phyloP scores from a whole-genome alignment of 2,113 vertebrate genomes.

The Onychostoma macrolepis region DNA sequence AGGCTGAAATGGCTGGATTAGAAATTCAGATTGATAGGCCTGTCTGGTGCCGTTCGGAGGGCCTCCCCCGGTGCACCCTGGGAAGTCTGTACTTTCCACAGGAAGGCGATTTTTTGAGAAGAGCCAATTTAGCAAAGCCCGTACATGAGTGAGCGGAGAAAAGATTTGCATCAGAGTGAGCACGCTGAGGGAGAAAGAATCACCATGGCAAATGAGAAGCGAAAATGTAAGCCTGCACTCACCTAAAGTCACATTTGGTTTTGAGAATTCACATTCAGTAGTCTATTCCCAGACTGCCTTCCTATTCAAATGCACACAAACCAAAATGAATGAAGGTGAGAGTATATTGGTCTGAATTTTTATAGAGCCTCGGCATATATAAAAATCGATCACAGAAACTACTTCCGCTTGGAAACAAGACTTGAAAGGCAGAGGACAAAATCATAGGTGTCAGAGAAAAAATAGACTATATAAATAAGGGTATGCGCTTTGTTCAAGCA shows the following conservation, averaged over 20 bases:
- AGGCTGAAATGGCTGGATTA: constrained; percentile 55
- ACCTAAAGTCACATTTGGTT: constrained; percentile 24
- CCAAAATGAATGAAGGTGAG: neutral
- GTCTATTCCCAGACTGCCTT: constrained; percentile 24
- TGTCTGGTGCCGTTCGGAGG: constrained; percentile 22
- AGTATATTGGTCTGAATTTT: constrained; percentile 30
- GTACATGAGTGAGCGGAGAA: constrained; percentile 10
- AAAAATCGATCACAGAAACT: constrained; percentile 13
- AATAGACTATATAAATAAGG: neutral
- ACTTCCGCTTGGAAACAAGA: neutral
- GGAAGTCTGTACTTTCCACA: constrained; percentile 42
- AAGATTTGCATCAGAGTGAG: constrained; percentile 38
- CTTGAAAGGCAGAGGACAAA: neutral
- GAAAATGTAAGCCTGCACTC: neutral
- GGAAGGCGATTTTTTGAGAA: constrained; percentile 21
- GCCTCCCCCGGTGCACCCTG: constrained; percentile 28
- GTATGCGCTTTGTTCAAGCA: neutral
- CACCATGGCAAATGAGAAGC: constrained; percentile 28
- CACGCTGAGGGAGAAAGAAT: constrained; percentile 16
- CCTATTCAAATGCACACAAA: constrained; percentile 25
- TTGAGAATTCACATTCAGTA: constrained; percentile 29
- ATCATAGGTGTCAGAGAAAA: neutral
- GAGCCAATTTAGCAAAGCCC: constrained; percentile 49
- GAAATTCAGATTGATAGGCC: constrained; percentile 56
- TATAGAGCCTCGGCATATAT: neutral